A percentile compares a stretch with the other conserved stretches of the same genome.
These are phyloP conservation scores for Microcebus ravelobensis DNA, from an alignment of 2,113 vertebrate species.

Conservation along the genomic window DNA sequence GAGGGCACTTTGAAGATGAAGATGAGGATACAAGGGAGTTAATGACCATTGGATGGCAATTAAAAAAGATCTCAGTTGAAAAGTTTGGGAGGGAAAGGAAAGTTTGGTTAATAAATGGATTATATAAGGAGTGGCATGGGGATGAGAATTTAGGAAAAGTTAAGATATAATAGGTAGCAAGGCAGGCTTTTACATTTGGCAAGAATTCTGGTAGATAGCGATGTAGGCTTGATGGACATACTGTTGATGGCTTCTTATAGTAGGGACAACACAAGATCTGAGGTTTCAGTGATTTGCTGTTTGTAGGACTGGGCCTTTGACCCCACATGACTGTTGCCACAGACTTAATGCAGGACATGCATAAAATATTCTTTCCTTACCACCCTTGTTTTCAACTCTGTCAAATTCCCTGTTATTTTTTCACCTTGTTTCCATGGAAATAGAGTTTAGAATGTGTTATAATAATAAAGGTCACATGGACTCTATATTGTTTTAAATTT, in stretches of 20 bases:
- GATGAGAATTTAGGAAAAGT: background rate
- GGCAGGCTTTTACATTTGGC: background rate
- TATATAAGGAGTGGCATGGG: background rate
- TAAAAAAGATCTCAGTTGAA: background rate
- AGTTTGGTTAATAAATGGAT: background rate
- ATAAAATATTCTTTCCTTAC: background rate
- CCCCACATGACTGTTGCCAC: background rate
- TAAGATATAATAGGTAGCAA: background rate
- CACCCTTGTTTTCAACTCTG: background rate
- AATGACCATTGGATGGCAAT: background rate
- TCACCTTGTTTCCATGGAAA: conserved; percentile 51
- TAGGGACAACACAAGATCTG: too few relatives aligned
- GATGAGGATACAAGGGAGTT: background rate
- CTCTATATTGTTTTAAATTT: conserved; percentile 13
- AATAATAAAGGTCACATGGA: conserved; percentile 7
- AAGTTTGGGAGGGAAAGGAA: background rate
- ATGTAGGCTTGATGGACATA: background rate
- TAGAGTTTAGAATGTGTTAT: background rate
- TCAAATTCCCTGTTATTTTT: background rate
- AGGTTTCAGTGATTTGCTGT: background rate
- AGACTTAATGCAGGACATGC: background rate
- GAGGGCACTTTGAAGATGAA: background rate
- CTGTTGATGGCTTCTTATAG: background rate
- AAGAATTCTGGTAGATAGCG: background rate
- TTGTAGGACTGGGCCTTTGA: background rate